Percentiles rank a stretch among this genome's conserved stretches.
Evolutionary conservation across 2,797 vertebrate species (phyloP).

Genomic region (Brachyrhaphis roseni): DNA sequence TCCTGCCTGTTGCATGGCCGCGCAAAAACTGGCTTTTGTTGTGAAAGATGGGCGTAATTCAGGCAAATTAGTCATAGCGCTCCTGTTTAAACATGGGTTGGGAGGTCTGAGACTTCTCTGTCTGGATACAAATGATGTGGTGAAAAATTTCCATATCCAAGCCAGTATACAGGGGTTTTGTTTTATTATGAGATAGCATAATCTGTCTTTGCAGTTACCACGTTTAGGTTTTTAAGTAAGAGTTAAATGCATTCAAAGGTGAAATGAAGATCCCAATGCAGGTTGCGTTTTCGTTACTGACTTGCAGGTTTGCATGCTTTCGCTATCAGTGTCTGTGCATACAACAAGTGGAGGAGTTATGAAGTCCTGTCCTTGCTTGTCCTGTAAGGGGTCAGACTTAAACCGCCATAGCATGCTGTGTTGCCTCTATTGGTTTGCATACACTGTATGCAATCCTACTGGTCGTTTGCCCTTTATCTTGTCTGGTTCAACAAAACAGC

Average conservation of each 20-base stretch:
- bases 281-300: constrained; percentile 26
- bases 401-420: constrained; percentile 33
- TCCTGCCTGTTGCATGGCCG: constrained; percentile 53
- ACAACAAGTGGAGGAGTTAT: constrained; percentile 16
- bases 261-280: constrained; percentile 11
- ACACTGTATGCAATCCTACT: constrained; percentile 6
- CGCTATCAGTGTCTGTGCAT: not conserved
- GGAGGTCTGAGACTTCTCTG: not conserved
- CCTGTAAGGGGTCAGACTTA: constrained; percentile 34
- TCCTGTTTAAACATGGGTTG: constrained; percentile 1
- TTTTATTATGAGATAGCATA: constrained; percentile 11
- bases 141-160: constrained; percentile 2
- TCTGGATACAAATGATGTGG: constrained; percentile 5
- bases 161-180: not conserved
- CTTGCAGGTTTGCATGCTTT: constrained; percentile 17
- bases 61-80: constrained; percentile 14
- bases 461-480: constrained; percentile 39
- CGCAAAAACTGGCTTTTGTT: constrained; percentile 16
- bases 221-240: not conserved
- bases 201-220: not conserved
- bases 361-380: constrained; percentile 50
- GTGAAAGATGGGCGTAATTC: constrained; percentile 16
- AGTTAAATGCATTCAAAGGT: not conserved
- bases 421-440: constrained; percentile 24
- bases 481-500: constrained; percentile 48